Conservation (phyloP, 2,113 vertebrate genomes). For the Alosa alosa region DNA sequence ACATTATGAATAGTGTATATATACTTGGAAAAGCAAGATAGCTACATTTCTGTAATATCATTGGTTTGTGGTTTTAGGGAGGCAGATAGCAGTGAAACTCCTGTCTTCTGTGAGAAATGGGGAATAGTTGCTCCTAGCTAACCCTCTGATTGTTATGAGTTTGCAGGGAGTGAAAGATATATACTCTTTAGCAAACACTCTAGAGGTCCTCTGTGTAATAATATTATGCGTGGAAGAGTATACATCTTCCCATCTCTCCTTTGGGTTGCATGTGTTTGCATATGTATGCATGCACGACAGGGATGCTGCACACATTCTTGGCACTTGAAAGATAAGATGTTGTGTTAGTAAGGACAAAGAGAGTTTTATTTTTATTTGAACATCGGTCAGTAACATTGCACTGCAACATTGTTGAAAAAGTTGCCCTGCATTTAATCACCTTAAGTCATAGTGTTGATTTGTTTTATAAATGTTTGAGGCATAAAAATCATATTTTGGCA, state of each 20-base stretch:
- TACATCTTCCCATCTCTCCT: constrained; percentile 9
- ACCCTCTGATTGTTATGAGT: not conserved
- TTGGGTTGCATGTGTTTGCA: not conserved
- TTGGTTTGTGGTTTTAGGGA: not conserved
- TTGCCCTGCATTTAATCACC: no score
- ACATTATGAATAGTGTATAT: no score
- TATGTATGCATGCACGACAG: not conserved
- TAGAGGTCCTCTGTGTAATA: not conserved
- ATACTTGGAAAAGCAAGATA: no score
- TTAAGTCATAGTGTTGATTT: not conserved
- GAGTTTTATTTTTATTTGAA: no score
- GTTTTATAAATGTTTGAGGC: not conserved
- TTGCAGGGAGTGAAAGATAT: not conserved
- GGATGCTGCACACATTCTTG: not conserved
- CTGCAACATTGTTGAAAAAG: no score
- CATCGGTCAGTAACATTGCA: no score
- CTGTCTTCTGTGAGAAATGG: not conserved
- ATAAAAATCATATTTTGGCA: no score
- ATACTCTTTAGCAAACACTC: not conserved
- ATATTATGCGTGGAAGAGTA: not conserved
- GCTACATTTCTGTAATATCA: not conserved
- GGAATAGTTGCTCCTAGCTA: not conserved
- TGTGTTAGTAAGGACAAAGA: not conserved
- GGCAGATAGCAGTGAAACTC: not conserved
- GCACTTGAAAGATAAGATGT: not conserved